Evolutionary conservation across 1,140 invertebrate species (phyloP).

Genomic region (Atta colombica): DNA sequence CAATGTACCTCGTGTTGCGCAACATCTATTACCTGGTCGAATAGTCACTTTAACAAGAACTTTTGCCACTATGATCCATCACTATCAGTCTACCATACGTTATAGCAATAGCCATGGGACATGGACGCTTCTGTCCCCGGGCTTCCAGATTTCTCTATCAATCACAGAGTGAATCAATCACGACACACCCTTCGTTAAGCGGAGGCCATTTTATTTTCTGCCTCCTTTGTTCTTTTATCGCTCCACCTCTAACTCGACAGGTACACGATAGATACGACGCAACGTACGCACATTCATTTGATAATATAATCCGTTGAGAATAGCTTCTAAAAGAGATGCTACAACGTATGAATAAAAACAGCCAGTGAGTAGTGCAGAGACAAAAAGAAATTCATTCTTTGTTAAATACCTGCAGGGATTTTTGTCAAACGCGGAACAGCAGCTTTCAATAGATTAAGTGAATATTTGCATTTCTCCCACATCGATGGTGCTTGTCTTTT

Average conservation of each 20-base stretch:
- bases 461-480: slow-evolving; percentile 44
- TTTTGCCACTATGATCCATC: slow-evolving; percentile 68
- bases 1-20: slow-evolving; percentile 27
- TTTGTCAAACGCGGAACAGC: background rate
- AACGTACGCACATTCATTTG: slow-evolving; percentile 12
- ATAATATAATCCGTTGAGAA: slow-evolving; percentile 44
- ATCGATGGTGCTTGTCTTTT: slow-evolving; percentile 4
- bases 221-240: slow-evolving; percentile 52
- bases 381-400: slow-evolving; percentile 27
- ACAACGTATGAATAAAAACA: slow-evolving; percentile 18
- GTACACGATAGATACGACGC: slow-evolving; percentile 49
- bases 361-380: background rate
- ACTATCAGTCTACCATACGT: slow-evolving; percentile 68
- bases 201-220: slow-evolving; percentile 60
- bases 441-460: slow-evolving; percentile 36
- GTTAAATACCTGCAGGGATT: slow-evolving; percentile 18
- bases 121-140: slow-evolving; percentile 60
- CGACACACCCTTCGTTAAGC: slow-evolving; percentile 56
- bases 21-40: slow-evolving; percentile 22
- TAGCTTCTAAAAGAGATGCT: slow-evolving; percentile 12
- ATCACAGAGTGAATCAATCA: slow-evolving; percentile 70
- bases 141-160: slow-evolving; percentile 71
- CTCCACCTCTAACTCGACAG: slow-evolving; percentile 49
- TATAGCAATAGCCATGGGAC: slow-evolving; percentile 41
- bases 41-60: slow-evolving; percentile 60